Base-by-base conservation (phyloP, 2,888 invertebrate genomes). In the Cerastoderma edule region DNA sequence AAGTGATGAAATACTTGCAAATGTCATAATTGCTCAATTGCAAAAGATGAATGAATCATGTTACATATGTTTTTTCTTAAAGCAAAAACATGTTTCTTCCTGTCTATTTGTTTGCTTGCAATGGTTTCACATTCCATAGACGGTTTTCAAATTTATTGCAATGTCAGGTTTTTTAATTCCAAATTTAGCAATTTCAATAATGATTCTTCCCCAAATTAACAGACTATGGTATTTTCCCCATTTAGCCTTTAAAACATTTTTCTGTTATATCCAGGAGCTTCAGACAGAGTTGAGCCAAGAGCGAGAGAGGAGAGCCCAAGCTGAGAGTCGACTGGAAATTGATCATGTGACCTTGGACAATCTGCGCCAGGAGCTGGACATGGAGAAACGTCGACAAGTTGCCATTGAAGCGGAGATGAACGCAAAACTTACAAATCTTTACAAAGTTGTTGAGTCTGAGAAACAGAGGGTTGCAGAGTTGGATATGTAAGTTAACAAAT, bases 231-330 rank as follows among this genome's bases (percentile, higher is more conserved):
- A 39, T 39, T 39, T 39, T 16, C 16, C 39, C 8, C 39, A 39
- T 10, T 39, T 39, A 8, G 16, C 16, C 16, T 39, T 16, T 10
- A 39, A 39, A 39, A 39, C 39, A 39, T 16, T 39, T 39, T 35
- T 22, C n/a, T n/a, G n/a, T n/a, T 60, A 35, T 6, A 67, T 70
- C 16, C 78, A 89, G 88, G 79, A 85, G 65, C 72, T 91, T 32
- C 80, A 88, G 67, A 66, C 70, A 28, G 91, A 91, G 60, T 66
- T 91, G 64, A 86, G 85, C 46, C 56, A 53, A n/a, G 89, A 90
- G 70, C 84, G 87, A 48, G 87, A 88, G 48, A 74, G 80, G 44
- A 78, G 86, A 46, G 63, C 83, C 32, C 86, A 89, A 65, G 75
- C 84, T 0, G 83, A 78, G 63, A 84, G 80, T 48, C 78, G 80